A percentile compares a stretch with the other conserved stretches of the same genome.
Conservation (phyloP, 2,888 invertebrate genomes). For the Achlya flavicornis region DNA sequence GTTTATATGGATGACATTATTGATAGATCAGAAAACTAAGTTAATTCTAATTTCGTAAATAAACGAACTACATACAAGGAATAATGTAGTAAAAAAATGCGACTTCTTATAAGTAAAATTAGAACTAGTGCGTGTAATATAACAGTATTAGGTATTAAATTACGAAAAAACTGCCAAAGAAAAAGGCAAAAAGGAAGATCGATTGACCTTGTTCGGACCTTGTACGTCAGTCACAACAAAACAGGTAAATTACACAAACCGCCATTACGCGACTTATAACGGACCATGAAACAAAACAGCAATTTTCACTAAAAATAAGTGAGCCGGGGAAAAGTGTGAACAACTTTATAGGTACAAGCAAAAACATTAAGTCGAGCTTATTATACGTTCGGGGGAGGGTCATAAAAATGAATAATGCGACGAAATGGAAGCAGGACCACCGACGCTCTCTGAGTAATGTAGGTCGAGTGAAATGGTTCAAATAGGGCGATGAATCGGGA, state of each 20-base stretch:
- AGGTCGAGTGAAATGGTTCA: slow-evolving; percentile 6
- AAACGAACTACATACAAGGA: too few relatives aligned
- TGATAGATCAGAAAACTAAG: too few relatives aligned
- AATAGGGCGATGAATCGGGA: slow-evolving; percentile 7
- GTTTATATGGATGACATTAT: too few relatives aligned
- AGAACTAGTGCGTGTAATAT: too few relatives aligned
- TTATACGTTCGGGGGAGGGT: slow-evolving; percentile 6
- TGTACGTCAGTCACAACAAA: not conserved
- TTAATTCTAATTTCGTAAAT: too few relatives aligned
- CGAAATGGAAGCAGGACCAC: slow-evolving; percentile 2
- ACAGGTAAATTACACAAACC: not conserved
- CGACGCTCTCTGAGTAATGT: slow-evolving; percentile 5
- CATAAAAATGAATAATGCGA: slow-evolving; percentile 8
- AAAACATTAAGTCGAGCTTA: slow-evolving; percentile 6
- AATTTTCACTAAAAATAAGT: slow-evolving; percentile 6
- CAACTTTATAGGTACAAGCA: slow-evolving; percentile 9
- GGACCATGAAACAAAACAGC: not conserved
- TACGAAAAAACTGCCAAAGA: too few relatives aligned
- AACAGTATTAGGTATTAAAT: too few relatives aligned
- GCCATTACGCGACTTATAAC: not conserved
- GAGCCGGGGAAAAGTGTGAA: slow-evolving; percentile 3
- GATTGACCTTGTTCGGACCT: not conserved
- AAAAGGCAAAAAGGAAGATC: not conserved
- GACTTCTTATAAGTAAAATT: too few relatives aligned
- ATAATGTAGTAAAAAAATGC: too few relatives aligned